phyloP scores from a whole-genome alignment of 2,113 vertebrate genomes.

The Amphiprion percula region DNA sequence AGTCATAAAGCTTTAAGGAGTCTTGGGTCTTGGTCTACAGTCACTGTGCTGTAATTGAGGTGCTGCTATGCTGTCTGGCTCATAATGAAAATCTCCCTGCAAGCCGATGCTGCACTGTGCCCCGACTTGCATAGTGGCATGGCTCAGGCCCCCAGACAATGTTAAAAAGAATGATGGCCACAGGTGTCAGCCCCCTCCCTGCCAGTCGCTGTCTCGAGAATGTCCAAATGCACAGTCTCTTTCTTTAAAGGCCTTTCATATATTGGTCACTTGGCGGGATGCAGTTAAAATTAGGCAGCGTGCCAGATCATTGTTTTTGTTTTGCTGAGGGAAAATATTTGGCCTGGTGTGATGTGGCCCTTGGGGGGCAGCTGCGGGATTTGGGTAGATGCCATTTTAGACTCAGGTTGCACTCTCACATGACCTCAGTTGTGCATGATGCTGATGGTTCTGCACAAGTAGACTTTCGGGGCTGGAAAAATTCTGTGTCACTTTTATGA shows the following conservation, averaged over 20 bases:
- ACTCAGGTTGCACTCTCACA: slow-evolving; percentile 82
- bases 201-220: slow-evolving; percentile 64
- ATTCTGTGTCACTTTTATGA: slow-evolving; percentile 65
- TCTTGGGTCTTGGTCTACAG: neutral
- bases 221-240: slow-evolving; percentile 57
- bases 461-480: slow-evolving; percentile 65
- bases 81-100: slow-evolving; percentile 16
- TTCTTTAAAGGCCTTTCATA: slow-evolving; percentile 69
- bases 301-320: slow-evolving; percentile 82
- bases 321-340: slow-evolving; percentile 79
- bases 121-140: slow-evolving; percentile 22
- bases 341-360: slow-evolving; percentile 71
- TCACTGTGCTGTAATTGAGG: neutral
- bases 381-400: slow-evolving; percentile 73
- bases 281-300: slow-evolving; percentile 77
- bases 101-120: slow-evolving; percentile 22
- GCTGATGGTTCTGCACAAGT: slow-evolving; percentile 64
- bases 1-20: slow-evolving; percentile 1
- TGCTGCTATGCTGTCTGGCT: slow-evolving; percentile 11
- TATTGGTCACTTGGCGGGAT: slow-evolving; percentile 62
- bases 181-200: slow-evolving; percentile 75
- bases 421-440: slow-evolving; percentile 70
- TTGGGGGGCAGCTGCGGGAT: slow-evolving; percentile 76
- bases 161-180: slow-evolving; percentile 66
- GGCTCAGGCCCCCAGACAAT: slow-evolving; percentile 52